These are phyloP conservation scores for Leucoraja erinaceus DNA, from an alignment of 2,113 vertebrate genomes.

Conservation along the genomic window DNA sequence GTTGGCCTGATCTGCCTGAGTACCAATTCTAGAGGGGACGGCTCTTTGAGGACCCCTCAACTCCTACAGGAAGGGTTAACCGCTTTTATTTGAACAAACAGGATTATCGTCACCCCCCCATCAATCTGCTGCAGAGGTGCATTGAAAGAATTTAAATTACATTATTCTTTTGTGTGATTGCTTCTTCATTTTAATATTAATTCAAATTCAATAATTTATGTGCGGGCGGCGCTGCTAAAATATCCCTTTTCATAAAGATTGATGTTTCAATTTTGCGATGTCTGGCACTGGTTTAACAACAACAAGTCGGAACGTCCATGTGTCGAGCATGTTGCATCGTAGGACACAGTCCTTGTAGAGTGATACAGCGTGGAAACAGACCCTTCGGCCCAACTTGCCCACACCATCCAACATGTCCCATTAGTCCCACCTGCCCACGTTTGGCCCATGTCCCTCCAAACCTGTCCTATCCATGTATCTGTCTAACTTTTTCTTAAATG, in stretches of 20 bases:
- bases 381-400: too few species aligned
- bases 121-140: neutral
- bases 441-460: too few species aligned
- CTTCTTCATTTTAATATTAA: constrained; percentile 34
- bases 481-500: too few species aligned
- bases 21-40: neutral
- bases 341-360: neutral
- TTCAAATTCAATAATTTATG: constrained; percentile 35
- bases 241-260: constrained; percentile 32
- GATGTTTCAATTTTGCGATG: constrained; percentile 29
- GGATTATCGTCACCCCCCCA: neutral
- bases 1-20: neutral
- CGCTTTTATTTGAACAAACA: neutral
- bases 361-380: too few species aligned
- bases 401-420: too few species aligned
- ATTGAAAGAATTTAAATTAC: constrained; percentile 30
- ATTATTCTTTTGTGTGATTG: constrained; percentile 36
- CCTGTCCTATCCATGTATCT: too few species aligned
- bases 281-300: neutral
- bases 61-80: neutral
- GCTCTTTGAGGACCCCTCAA: neutral
- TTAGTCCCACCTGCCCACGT: too few species aligned
- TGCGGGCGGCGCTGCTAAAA: constrained; percentile 9
- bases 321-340: neutral
- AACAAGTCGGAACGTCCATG: neutral